Conservation (phyloP, 2,888 invertebrate species). For the Polia nebulosa region DNA sequence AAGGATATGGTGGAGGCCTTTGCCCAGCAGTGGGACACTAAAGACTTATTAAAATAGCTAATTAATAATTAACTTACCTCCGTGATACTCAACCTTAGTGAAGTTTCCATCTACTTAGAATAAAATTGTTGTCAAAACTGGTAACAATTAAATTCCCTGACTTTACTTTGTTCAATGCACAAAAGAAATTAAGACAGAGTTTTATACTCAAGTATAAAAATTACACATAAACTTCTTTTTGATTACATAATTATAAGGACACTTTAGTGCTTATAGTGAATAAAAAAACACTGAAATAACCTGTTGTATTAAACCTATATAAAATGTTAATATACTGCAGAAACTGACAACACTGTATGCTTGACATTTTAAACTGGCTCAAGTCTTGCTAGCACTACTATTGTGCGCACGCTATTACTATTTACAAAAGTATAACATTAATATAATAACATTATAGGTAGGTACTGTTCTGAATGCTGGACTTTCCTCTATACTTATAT, state of each 20-base stretch:
- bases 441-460: slow-evolving; percentile 21
- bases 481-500: slow-evolving; percentile 1
- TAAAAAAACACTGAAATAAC: slow-evolving; percentile 38
- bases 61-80: no score
- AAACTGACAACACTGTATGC: slow-evolving; percentile 56
- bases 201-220: slow-evolving; percentile 23
- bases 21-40: neutral
- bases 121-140: neutral
- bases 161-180: slow-evolving; percentile 1
- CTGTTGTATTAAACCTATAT: slow-evolving; percentile 57
- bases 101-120: neutral
- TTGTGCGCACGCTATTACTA: slow-evolving; percentile 48
- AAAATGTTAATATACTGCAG: slow-evolving; percentile 44
- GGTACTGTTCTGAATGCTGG: neutral
- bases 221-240: slow-evolving; percentile 31
- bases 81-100: no score
- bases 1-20: no score
- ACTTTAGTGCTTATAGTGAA: slow-evolving; percentile 21
- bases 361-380: slow-evolving; percentile 60
- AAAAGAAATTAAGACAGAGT: slow-evolving; percentile 32
- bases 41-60: no score
- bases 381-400: slow-evolving; percentile 14
- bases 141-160: neutral
- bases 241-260: slow-evolving; percentile 52
- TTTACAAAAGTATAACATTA: slow-evolving; percentile 29